Evolutionary conservation across 1,140 invertebrate species (phyloP).

Genomic region (Palaemon carinicauda): DNA sequence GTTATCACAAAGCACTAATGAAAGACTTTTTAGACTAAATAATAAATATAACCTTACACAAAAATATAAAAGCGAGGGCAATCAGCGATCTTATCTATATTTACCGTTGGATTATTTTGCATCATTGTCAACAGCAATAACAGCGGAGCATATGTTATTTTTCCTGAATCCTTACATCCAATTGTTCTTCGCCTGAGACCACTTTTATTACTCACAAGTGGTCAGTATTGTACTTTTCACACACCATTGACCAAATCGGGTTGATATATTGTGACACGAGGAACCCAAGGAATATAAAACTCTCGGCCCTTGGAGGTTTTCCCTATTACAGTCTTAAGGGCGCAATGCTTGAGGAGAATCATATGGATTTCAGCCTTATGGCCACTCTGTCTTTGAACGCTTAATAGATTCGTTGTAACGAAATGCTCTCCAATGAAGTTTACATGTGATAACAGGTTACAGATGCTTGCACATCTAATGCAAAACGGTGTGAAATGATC

Average conservation of each 20-base stretch:
- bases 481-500: no score
- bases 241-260: slow-evolving; percentile 51
- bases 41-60: no score
- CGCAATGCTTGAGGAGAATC: no score
- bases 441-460: no score
- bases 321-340: no score
- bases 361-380: no score
- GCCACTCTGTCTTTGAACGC: no score
- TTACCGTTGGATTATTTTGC: background rate
- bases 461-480: no score
- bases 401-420: no score
- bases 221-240: slow-evolving; percentile 48
- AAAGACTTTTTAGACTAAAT: no score
- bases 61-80: background rate
- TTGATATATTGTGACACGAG: slow-evolving; percentile 53
- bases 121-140: background rate
- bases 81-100: background rate
- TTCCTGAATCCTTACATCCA: slow-evolving; percentile 18
- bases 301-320: background rate
- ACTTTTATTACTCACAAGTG: slow-evolving; percentile 53
- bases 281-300: slow-evolving; percentile 30
- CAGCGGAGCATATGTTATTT: background rate
- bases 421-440: no score
- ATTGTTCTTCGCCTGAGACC: slow-evolving; percentile 37
- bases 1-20: no score